Base-by-base conservation (phyloP, 2,113 vertebrate species). In the Ictalurus punctatus region DNA sequence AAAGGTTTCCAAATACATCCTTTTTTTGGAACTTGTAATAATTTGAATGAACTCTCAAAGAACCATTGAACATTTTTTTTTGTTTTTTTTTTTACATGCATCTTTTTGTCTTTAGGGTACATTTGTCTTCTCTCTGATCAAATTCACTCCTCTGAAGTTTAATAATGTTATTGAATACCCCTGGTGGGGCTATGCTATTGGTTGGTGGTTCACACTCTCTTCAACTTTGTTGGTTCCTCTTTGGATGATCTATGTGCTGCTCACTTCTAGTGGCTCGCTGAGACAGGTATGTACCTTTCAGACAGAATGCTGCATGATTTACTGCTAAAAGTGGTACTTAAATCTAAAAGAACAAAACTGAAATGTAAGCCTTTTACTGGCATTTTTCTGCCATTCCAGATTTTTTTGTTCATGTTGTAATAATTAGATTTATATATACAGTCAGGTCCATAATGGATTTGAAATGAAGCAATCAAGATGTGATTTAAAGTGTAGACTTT, bases 121-220 rank as follows among this genome's bases (percentile, higher is more conserved):
- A 0, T 95, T 96, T 90, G 3, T 96, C 84, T 96, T 96, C 92
- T 96, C 95, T 83, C 78, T 96, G 91, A 85, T 96, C 23, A 96
- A 96, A 92, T 94, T 94, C 91, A 95, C 94, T 84, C 96, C 96
- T 34, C 90, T 96, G 67, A 96, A 95, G 91, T 96, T 96, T 92
- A 96, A 96, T 93, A 96, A 96, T 90, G 91, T 69, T 0, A 83
- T 90, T 19, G 92, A 92, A 74, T 96, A 96, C 90, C 96, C 96
- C 0, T 95, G 95, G 95, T 96, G 96, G 96, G 96, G 95, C 63
- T 95, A 95, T 19, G 93, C 94, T 85, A 83, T 96, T 8, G 96
- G 96, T 67, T 96, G 94, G 96, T 96, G 93, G 92, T 95, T 96
- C 90, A 96, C 96, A 25, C 95, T 96, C 7, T 96, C 96, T 56